Evolutionary conservation across 2,113 vertebrate genomes (phyloP), one percentile per base, ranked within the genome.

Genomic region (Hepsetus odoe): DNA sequence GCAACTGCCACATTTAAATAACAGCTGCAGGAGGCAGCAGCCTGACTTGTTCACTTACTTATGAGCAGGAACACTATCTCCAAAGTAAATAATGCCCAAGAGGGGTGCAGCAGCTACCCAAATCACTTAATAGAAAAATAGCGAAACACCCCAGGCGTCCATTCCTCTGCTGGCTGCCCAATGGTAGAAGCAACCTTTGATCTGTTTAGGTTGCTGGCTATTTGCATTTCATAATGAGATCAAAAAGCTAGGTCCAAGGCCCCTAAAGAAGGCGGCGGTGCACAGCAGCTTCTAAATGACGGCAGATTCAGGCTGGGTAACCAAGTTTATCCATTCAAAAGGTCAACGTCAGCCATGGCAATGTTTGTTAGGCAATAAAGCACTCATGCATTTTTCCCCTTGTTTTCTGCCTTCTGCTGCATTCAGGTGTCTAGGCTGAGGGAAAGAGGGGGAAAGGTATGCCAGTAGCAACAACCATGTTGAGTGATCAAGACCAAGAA

Each of bases 191-290:
- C 83, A 91, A 92, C 90, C 91, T 93, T 93, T 94, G 92, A 93
- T 94, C 91, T 90, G 89, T 90, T 92, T 89, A 91, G 88, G 90
- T 85, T 91, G 82, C 81, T 88, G 86, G 82, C 83, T 86, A 92
- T 92, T 92, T 92, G 93, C 91, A 92, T 93, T 92, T 91, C 89
- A 92, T 91, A 93, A 93, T 92, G 90, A 91, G 89, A 93, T 93
- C 89, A 90, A 91, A 90, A 76, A 69, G 88, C 80, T 59, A 88
- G 86, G 90, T 90, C 87, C 82, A 86, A 79, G 87, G 85, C 88
- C 79, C 75, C 83, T 77, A 80, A 83, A 88, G 87, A 86, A 88
- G 87, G 82, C 83, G 84, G 85, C 82, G 72, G 74, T 82, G 81
- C 76, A 86, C 76, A 74, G 81, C 70, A 70, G 71, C 82, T 83